Conservation (phyloP, 2,797 vertebrate genomes). For the Phyllotis vaccarum region DNA sequence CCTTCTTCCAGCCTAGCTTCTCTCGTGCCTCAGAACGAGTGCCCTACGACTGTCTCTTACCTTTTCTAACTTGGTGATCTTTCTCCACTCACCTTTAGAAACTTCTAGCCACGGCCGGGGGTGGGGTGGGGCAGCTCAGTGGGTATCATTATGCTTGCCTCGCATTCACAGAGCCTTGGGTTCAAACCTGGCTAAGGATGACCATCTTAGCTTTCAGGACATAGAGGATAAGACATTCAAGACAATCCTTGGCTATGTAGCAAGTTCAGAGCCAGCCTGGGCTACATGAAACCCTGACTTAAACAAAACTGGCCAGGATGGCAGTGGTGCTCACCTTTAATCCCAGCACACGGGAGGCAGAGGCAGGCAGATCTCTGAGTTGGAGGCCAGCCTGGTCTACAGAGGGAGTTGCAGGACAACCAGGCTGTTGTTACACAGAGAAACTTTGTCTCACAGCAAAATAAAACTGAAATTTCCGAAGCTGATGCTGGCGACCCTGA, state of each 20-base stretch:
- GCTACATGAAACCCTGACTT: background rate
- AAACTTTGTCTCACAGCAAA: too few species aligned
- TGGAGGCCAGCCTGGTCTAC: background rate
- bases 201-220: too few species aligned
- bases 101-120: background rate
- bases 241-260: background rate
- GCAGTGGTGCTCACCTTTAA: background rate
- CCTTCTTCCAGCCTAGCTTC: background rate
- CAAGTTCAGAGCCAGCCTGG: background rate
- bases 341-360: background rate
- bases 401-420: background rate
- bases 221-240: background rate
- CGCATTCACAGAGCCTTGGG: background rate
- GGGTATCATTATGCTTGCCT: background rate
- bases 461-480: background rate
- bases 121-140: too few species aligned
- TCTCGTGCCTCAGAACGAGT: background rate
- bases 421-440: too few species aligned
- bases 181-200: background rate
- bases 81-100: background rate
- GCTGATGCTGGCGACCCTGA: background rate
- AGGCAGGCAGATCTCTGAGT: background rate
- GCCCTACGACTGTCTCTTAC: background rate
- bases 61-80: background rate
- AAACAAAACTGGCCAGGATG: background rate